Evolutionary conservation across 2,797 vertebrate genomes (phyloP), one percentile per base, ranked within the genome.

Genomic region (Balearica regulorum): DNA sequence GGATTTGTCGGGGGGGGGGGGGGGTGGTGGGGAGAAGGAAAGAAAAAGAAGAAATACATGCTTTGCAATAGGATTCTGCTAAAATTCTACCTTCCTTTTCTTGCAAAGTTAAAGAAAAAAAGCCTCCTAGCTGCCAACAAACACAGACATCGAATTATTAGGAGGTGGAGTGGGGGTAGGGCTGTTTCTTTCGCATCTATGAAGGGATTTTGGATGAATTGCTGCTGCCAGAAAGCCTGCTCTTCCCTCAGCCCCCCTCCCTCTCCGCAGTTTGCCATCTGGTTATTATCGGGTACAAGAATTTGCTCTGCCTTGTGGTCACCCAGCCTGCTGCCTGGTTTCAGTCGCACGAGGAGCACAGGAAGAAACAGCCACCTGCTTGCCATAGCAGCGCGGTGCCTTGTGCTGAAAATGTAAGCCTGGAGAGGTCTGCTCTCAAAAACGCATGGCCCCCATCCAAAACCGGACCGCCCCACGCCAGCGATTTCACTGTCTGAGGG

Each of bases 31-130:
- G 31, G n/a, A 76, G 51, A 31, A 44, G 55, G 73, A 83, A 89
- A 94, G 76, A 82, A 91, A 92, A 77, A 89, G 62, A 93, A 94
- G 77, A 85, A 95, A 86, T 89, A n/a, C 13, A 68, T 0, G 3
- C 44, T 79, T 92, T 85, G 73, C 83, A 78, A 18, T n/a, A 55
- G 70, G 87, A 96, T 93, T 93, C 79, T 70, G 82, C 58, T 89
- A 70, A 95, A 97, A 84, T 69, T 29, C 60, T 80, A 88, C 75
- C 85, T 96, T 93, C 81, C 44, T 94, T 92, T 93, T 89, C 60
- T 95, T 65, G 39, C 7, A 7, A 88, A 64, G 43, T n/a, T 61
- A 5, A 39, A 72, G 70, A 85, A 70, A 62, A 43, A 39, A 58
- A 21, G 10, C 9, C 13, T 83, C 37, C 39, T 84, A 57, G 46